These are phyloP conservation scores for Arvicanthis niloticus DNA, from an alignment of 2,113 vertebrate genomes.

Conservation along the genomic window DNA sequence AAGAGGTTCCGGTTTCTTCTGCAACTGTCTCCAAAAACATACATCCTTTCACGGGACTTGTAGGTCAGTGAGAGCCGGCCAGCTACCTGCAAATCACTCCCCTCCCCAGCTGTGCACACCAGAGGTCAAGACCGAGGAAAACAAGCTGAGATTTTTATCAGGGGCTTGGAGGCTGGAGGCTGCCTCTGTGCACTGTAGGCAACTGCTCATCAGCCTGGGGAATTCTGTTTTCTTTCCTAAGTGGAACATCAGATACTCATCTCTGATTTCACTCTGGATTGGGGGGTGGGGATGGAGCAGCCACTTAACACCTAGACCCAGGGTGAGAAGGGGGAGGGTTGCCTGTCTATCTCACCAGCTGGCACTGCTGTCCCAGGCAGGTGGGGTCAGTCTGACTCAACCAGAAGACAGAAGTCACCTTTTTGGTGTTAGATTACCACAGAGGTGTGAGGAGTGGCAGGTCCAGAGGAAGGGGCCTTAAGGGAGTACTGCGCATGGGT, in stretches of 20 bases:
- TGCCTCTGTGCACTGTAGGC: background rate
- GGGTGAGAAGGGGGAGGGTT: slow-evolving; percentile 83
- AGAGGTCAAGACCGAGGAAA: slow-evolving; percentile 83
- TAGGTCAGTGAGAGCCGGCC: background rate
- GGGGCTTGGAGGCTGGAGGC: slow-evolving; percentile 76
- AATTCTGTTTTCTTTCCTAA: slow-evolving; percentile 91
- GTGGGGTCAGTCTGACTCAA: background rate
- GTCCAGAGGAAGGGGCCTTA: background rate
- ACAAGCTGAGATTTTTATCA: slow-evolving; percentile 89
- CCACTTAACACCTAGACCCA: slow-evolving; percentile 95
- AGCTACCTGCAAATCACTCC: background rate
- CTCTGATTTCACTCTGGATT: slow-evolving; percentile 95
- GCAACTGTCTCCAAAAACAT: background rate
- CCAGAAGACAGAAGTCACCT: background rate
- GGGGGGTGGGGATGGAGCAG: slow-evolving; percentile 65
- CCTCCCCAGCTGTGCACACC: slow-evolving; percentile 76
- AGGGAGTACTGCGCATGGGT: background rate
- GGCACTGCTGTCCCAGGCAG: slow-evolving; percentile 25
- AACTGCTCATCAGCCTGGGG: slow-evolving; percentile 75
- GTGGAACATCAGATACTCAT: slow-evolving; percentile 94
- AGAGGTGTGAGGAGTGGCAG: background rate
- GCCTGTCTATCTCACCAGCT: slow-evolving; percentile 43
- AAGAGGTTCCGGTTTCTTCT: background rate
- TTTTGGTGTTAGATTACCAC: background rate
- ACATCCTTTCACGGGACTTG: background rate